Base-by-base conservation (phyloP, 2,113 vertebrate genomes). In the Amia ocellicauda region DNA sequence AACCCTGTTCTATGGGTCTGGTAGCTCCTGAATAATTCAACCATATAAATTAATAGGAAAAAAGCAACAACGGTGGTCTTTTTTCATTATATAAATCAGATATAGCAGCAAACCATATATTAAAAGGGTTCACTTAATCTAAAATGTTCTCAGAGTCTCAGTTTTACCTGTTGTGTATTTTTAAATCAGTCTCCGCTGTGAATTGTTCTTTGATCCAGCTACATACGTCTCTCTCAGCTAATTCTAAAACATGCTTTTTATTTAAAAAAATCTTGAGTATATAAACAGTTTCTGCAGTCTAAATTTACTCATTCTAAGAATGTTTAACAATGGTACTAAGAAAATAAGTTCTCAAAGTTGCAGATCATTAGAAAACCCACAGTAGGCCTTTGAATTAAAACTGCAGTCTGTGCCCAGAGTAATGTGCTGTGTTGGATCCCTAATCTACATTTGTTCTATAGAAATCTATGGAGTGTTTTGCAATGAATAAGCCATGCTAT, bases 51-150 rank as follows among this genome's bases (percentile, higher is more conserved):
- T 66, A 67, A 64, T 3, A 22, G 17, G 3, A 24, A 69, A 68
- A 36, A 36, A 36, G 31, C 31, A n/a, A n/a, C n/a, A n/a, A n/a
- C n/a, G n/a, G n/a, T n/a, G n/a, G n/a, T n/a, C n/a, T 36, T 49
- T 5, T 43, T 26, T 50, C n/a, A 56, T 23, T 19, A 4, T 41
- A 71, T 76, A 28, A 81, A 81, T 78, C 62, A 77, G 74, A 71
- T 69, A 75, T 62, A 74, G 47, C 58, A 24, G 42, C 62, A 28
- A 53, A 26, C 24, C 2, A 60, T 68, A 64, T 74, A 66, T 53
- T 73, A 74, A 73, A 79, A 50, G 53, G 11, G 43, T 57, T 22
- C 40, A 65, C 40, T 66, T 77, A 41, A 74, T 50, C 56, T 53
- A 69, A n/a, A 47, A 61, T 19, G 53, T 50, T 42, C 29, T 8